A percentile compares a stretch with the other conserved stretches of the same genome.
These are phyloP conservation scores for Haliclystus octoradiatus DNA, from an alignment of 30 jellyfish, hydroid and myxozoan species.

Conservation along the genomic window DNA sequence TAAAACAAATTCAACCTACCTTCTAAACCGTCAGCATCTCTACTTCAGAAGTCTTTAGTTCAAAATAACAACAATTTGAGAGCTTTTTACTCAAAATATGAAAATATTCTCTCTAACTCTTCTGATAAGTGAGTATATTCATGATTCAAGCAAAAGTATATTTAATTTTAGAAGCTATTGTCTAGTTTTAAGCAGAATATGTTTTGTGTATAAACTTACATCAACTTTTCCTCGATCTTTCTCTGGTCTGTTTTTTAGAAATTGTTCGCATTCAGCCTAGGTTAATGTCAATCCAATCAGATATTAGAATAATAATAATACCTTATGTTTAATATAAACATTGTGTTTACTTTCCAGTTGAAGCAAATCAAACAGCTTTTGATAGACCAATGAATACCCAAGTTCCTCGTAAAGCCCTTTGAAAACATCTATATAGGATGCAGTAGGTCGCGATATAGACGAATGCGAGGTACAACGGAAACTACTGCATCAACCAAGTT, in stretches of 20 bases:
- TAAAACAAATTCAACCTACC: too few species aligned
- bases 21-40: slow-evolving; percentile 1
- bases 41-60: background rate
- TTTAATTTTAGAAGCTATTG: too few species aligned
- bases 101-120: background rate
- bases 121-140: background rate
- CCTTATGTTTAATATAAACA: too few species aligned
- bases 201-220: background rate
- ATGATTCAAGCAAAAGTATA: background rate
- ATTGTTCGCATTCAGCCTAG: background rate
- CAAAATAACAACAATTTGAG: background rate
- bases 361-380: too few species aligned
- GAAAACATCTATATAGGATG: too few species aligned
- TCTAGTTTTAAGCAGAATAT: background rate
- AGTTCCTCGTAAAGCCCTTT: too few species aligned
- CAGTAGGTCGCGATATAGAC: too few species aligned
- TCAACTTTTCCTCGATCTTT: background rate
- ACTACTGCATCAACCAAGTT: too few species aligned
- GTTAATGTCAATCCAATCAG: background rate
- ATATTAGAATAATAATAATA: too few species aligned
- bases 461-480: too few species aligned
- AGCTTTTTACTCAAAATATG: background rate
- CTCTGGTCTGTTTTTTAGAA: background rate
- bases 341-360: too few species aligned
- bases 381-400: too few species aligned